These are phyloP conservation scores for Ptychobarbus kaznakovi DNA, from an alignment of 2,797 vertebrate species.

Conservation along the genomic window DNA sequence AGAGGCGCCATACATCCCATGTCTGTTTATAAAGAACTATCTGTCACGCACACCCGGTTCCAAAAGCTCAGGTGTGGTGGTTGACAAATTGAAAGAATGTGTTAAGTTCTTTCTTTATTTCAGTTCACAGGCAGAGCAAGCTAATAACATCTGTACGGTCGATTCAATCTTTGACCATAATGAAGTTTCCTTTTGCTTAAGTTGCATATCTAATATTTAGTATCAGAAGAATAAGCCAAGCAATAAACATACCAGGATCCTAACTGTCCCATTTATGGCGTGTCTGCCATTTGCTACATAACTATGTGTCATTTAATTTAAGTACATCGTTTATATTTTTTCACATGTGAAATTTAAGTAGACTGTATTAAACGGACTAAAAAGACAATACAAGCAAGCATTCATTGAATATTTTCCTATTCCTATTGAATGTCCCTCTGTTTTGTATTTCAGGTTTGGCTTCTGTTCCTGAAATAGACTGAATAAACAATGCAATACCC, in stretches of 20 bases:
- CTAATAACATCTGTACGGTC: too few relatives aligned
- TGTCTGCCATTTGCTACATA: background rate
- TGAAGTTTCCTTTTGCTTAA: background rate
- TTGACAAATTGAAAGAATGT: background rate
- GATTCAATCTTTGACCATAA: background rate
- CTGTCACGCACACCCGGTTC: background rate
- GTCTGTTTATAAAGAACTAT: background rate
- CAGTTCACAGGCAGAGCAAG: background rate
- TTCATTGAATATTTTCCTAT: conserved; percentile 12
- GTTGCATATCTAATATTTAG: background rate
- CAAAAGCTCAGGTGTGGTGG: background rate
- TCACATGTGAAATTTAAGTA: background rate
- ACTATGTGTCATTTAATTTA: background rate
- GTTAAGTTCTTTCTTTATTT: background rate
- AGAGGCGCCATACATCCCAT: background rate
- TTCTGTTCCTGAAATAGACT: conserved; percentile 38
- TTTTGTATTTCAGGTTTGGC: conserved; percentile 51
- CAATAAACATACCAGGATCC: background rate
- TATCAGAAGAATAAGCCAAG: background rate
- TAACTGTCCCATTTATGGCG: background rate
- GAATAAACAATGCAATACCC: conserved; percentile 73
- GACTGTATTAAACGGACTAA: background rate
- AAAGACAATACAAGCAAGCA: background rate
- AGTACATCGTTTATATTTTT: background rate
- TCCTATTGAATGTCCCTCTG: conserved; percentile 36